A percentile compares a stretch with the other conserved stretches of the same genome.
phyloP scores from a whole-genome alignment of 1,140 invertebrate genomes.

The Dreissena rostriformis region DNA sequence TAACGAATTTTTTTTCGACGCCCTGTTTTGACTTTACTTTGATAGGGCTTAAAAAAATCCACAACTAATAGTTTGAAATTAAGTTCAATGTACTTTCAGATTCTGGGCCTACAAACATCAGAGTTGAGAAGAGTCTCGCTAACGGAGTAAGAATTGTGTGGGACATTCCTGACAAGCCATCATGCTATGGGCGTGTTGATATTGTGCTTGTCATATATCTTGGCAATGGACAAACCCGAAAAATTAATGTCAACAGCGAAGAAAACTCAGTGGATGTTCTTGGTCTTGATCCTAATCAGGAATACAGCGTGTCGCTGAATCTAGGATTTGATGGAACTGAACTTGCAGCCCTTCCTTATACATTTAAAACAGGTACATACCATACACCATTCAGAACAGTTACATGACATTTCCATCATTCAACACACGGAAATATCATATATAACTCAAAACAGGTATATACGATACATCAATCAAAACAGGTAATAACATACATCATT shows the following conservation, averaged over 20 bases:
- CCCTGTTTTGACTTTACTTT: no score
- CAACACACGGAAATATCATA: neutral
- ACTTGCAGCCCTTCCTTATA: slow-evolving; percentile 23
- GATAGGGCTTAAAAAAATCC: no score
- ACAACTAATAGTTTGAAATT: no score
- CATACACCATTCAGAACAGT: neutral
- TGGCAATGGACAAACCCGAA: slow-evolving; percentile 4
- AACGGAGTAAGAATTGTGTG: slow-evolving; percentile 28
- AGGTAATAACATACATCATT: neutral
- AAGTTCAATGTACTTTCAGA: slow-evolving; percentile 6
- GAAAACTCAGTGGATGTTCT: slow-evolving; percentile 25
- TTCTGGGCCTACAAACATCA: slow-evolving; percentile 43
- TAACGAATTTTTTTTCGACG: no score
- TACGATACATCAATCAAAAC: neutral
- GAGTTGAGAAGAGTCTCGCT: slow-evolving; percentile 30
- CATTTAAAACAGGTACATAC: slow-evolving; percentile 32
- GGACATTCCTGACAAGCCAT: slow-evolving; percentile 34
- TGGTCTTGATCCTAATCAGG: slow-evolving; percentile 15
- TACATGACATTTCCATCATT: neutral
- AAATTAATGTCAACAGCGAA: slow-evolving; percentile 9
- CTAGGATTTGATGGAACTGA: slow-evolving; percentile 18
- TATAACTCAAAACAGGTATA: neutral
- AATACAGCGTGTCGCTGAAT: slow-evolving; percentile 23
- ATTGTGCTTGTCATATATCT: neutral
- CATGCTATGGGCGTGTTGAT: slow-evolving; percentile 24